Conservation (phyloP, 2,113 vertebrate genomes). For the Mastomys coucha region DNA sequence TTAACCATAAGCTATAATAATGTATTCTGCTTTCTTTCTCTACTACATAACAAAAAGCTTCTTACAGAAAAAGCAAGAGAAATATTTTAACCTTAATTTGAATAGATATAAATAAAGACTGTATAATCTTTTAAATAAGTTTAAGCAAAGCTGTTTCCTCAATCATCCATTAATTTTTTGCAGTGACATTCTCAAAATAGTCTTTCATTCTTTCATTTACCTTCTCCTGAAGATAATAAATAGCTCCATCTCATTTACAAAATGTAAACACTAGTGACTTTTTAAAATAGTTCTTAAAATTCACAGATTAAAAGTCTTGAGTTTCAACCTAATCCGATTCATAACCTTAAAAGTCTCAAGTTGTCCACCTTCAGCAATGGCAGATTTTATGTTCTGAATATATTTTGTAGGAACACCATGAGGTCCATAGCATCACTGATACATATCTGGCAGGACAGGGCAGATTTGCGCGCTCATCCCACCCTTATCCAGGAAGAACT, state of each 20-base stretch:
- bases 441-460: not conserved
- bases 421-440: too few species aligned
- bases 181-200: not conserved
- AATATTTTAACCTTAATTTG: not conserved
- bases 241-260: not conserved
- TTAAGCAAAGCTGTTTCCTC: not conserved
- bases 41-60: not conserved
- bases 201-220: not conserved
- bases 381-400: not conserved
- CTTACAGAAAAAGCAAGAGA: not conserved
- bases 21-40: not conserved
- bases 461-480: not conserved
- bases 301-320: not conserved
- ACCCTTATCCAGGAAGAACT: not conserved
- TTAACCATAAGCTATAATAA: not conserved
- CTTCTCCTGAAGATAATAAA: not conserved
- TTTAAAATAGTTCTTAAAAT: not conserved
- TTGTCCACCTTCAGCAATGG: not conserved
- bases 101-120: not conserved
- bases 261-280: not conserved
- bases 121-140: not conserved
- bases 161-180: not conserved
- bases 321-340: not conserved
- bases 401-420: not conserved
- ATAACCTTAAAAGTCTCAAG: not conserved